Base-by-base conservation (phyloP, 92 coral and sea anemone species). In the Porites lobata region DNA sequence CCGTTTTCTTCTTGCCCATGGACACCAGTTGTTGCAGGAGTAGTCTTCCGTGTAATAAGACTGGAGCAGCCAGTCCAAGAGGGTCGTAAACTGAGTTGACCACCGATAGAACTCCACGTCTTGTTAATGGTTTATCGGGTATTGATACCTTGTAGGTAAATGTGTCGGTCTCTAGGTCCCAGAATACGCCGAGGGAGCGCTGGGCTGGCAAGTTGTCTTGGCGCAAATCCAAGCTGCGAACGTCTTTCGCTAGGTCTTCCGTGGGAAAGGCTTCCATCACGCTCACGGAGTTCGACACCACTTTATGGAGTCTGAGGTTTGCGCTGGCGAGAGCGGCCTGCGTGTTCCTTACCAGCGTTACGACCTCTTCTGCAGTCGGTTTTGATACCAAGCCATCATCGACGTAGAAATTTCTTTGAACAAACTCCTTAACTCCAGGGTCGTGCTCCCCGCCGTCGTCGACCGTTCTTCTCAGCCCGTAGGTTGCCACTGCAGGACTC, bases 401-500 rank as follows among this genome's bases (percentile, higher is more conserved):
- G 22, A 21, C 22, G 22, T 21, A 21, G 22, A 21, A 21, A 21
- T 21, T 21, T 21, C 22, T 21, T 21, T 21, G 22, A 21, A 21
- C 22, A 21, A 21, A 21, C 22, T 21, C 22, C 22, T 21, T 21
- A 21, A 21, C 22, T 21, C 22, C 22, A 21, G 22, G 22, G 22
- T 21, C 22, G 22, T 21, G 22, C 22, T 21, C 22, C 22, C 22
- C 85, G 86, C 88, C 79, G 71, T 84, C 69, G 6, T 87, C 61
- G 6, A 65, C 91, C 26, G 91, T 69, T 21, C 69, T 68, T 69
- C 83, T 54, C 78, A 92, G 56, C 9, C 92, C 89, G 38, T 29
- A 92, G 19, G 90, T 88, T 1, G 94, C 94, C 19, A 92, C 84
- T 14, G 85, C 94, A 11, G 92, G 92, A 77, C 89, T 87, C 6